Base-by-base conservation (phyloP, 2,797 vertebrate genomes). In the Crax fasciolata region DNA sequence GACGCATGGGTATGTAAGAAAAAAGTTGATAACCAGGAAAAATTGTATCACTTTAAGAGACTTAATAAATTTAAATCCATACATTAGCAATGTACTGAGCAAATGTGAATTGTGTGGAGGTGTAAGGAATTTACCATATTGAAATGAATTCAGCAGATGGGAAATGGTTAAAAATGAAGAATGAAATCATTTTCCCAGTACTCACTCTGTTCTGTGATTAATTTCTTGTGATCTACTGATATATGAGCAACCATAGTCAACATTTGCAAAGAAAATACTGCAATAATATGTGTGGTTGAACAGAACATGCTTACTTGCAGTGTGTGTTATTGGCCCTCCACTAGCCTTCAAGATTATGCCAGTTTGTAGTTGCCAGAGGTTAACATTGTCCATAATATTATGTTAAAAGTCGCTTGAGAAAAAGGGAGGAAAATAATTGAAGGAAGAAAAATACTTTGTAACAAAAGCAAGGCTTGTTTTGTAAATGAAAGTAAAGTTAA, bases 1-100 rank as follows among this genome's bases (percentile, higher is more conserved):
- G 98, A 87, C 97, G 87, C 17, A 99, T 98, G 98, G 99, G 99
- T 99, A 92, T 91, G 98, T 95, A 38, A 55, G 55, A 80, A 28
- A 24, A 25, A 68, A 38, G 19, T 57, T 76, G 25, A 7, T 16
- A 32, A 44, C 23, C 77, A 13, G n/a, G 5, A 70, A 35, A 7
- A 23, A 35, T 55, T 77, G 18, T 63, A 21, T 87, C 87, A 23
- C 2, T 2, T 49, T 57, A 39, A 63, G 20, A 73, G 24, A 30
- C 68, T 83, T 52, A 68, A 39, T 39, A 77, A 76, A 65, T 46
- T 57, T 20, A 89, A 87, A 35, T 57, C 15, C 11, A 30, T 57
- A 20, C 25, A 46, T 83, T 20, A 68, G 2, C 7, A 58, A 12
- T 77, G 89, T 59, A 43, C 27, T 66, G 11, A 62, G 58, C 14